Evolutionary conservation across 92 coral and sea anemone genomes (phyloP).

Genomic region (Umimayanthus kanabou): DNA sequence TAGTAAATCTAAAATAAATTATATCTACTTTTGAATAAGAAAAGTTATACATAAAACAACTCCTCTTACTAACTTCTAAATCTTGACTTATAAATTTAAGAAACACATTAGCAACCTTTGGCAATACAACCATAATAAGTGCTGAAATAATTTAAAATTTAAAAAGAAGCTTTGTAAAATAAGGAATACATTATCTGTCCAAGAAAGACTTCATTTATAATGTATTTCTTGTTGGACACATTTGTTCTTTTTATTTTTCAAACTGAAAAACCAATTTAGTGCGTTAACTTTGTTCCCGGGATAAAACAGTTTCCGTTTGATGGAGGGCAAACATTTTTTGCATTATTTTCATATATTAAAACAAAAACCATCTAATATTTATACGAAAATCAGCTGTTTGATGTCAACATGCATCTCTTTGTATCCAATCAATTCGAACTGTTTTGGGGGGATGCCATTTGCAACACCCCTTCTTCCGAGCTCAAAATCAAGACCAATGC

Average conservation of each 20-base stretch:
- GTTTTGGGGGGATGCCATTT: background rate
- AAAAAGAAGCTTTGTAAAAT: background rate
- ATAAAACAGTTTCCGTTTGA: background rate
- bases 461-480: background rate
- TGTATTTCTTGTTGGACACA: background rate
- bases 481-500: background rate
- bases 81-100: background rate
- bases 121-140: background rate
- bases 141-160: constrained; percentile 27
- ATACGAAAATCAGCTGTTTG: constrained; percentile 37
- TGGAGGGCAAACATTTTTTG: background rate
- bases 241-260: background rate
- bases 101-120: background rate
- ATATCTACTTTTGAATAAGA: no score
- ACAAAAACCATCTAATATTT: constrained; percentile 32
- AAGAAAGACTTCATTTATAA: background rate
- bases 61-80: background rate
- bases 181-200: constrained; percentile 11
- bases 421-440: constrained; percentile 4
- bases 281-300: background rate
- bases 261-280: background rate
- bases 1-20: background rate
- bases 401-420: background rate
- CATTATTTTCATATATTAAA: constrained; percentile 7
- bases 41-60: background rate